Conservation (phyloP, 2,113 vertebrate genomes). For the Talpa occidentalis region DNA sequence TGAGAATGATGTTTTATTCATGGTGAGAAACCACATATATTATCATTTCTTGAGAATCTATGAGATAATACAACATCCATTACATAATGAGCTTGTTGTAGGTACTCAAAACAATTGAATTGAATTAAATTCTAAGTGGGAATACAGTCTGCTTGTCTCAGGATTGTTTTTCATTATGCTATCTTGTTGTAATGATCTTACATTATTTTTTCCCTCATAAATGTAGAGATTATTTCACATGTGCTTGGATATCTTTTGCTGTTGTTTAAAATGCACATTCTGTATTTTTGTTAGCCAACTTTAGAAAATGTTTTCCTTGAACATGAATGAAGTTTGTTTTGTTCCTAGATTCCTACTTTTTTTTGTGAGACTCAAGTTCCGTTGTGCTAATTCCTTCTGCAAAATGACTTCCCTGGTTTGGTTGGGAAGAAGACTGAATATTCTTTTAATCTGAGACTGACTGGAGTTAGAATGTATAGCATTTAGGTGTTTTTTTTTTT, state of each 20-base stretch:
- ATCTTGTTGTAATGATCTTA: background rate
- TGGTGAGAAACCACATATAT: background rate
- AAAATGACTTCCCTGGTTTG: background rate
- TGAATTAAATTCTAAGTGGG: background rate
- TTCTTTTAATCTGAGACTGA: background rate
- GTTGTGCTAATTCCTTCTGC: background rate
- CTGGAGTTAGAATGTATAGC: background rate
- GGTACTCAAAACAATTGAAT: background rate
- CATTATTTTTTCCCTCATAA: background rate
- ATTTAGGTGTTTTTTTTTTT: background rate
- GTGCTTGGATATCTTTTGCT: background rate
- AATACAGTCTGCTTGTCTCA: background rate
- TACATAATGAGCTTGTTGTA: background rate
- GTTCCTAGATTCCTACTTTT: background rate
- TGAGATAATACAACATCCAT: background rate
- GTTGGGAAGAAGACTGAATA: background rate
- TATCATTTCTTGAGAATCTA: background rate
- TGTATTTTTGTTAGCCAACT: background rate
- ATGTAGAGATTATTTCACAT: background rate
- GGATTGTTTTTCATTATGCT: background rate
- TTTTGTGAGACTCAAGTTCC: background rate
- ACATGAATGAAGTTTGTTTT: constrained; percentile 9
- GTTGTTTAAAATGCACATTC: constrained; percentile 29
- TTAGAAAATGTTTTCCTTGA: constrained; percentile 17
- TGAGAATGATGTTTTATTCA: background rate